These are phyloP conservation scores for Venusia cambrica DNA, from an alignment of 2,888 invertebrate genomes.

Conservation along the genomic window DNA sequence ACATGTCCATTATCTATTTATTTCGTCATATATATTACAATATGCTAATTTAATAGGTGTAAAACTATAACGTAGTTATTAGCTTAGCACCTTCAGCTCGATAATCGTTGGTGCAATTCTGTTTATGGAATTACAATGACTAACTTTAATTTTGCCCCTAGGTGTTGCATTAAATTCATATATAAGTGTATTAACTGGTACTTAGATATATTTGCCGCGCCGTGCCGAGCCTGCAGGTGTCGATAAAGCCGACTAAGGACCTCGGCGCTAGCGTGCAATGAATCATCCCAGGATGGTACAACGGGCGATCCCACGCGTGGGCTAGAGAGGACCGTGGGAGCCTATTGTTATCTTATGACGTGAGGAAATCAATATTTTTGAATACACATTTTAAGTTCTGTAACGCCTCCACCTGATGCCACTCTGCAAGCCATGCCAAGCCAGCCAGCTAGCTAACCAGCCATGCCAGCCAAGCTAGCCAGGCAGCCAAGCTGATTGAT, in stretches of 20 bases:
- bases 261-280: conserved; percentile 10
- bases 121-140: conserved; percentile 10
- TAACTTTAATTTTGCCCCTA: conserved; percentile 8
- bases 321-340: conserved; percentile 25
- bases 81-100: conserved; percentile 23
- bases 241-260: too few species aligned
- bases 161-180: too few species aligned
- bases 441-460: too few species aligned
- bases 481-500: too few species aligned
- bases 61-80: conserved; percentile 20
- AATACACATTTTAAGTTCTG: conserved; percentile 6
- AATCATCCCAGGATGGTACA: conserved; percentile 13
- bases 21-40: conserved; percentile 15
- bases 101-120: conserved; percentile 13
- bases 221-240: too few species aligned
- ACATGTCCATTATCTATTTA: too few species aligned
- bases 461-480: too few species aligned
- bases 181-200: too few species aligned
- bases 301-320: conserved; percentile 15
- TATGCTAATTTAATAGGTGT: conserved; percentile 20
- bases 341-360: conserved; percentile 21
- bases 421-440: too few species aligned
- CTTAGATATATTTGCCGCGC: too few species aligned
- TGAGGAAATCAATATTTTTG: conserved; percentile 14
- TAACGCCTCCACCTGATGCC: too few species aligned